Conservation (phyloP, 2,113 vertebrate genomes). For the Oreocharis arfaki region DNA sequence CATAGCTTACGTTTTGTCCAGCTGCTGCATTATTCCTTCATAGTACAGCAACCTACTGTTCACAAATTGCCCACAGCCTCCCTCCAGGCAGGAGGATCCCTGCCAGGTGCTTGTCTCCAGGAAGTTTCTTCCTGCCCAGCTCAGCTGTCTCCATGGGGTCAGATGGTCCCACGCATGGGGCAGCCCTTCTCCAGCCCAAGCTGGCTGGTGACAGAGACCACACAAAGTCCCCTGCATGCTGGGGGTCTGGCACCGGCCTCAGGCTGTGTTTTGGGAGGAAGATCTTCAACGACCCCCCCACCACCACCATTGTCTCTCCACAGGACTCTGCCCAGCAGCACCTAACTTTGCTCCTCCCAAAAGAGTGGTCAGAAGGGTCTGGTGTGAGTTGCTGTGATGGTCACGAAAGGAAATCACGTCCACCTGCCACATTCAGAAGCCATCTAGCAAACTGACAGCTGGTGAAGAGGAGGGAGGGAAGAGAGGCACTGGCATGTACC, state of each 20-base stretch:
- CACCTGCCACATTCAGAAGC: not conserved
- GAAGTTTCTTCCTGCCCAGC: not conserved
- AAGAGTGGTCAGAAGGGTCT: not conserved
- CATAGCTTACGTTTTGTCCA: not conserved
- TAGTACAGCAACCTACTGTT: not conserved
- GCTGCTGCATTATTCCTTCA: not conserved
- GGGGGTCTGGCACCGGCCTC: not conserved
- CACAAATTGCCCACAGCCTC: not conserved
- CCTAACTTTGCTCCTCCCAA: not conserved
- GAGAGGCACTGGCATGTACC: not conserved
- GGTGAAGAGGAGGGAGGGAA: not conserved
- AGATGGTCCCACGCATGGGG: rapidly evolving
- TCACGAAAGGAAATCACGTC: not conserved
- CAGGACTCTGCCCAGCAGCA: not conserved
- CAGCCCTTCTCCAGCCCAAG: not conserved
- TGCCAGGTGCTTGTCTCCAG: not conserved
- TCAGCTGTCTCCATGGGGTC: not conserved
- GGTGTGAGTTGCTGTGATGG: not conserved
- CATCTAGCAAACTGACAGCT: not conserved
- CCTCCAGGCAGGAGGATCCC: not conserved
- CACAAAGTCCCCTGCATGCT: not conserved
- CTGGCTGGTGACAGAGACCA: not conserved
- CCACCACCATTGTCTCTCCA: rapidly evolving
- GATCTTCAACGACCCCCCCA: not conserved
- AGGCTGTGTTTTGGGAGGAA: not conserved